Conservation (phyloP, 1,140 invertebrate genomes). For the Rhagoletis zephyria region DNA sequence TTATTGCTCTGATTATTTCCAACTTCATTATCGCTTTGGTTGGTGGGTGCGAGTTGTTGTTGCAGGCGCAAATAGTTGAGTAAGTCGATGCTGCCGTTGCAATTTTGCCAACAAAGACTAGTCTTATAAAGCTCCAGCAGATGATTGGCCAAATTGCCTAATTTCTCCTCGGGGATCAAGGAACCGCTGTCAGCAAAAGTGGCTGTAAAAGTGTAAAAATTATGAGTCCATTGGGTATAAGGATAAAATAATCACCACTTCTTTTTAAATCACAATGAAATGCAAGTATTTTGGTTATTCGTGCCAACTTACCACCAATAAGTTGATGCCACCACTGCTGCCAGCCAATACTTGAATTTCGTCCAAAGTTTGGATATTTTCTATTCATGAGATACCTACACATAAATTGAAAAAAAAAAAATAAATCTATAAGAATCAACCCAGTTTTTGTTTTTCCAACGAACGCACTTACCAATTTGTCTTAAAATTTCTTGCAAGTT, state of each 20-base stretch:
- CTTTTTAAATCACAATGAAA: neutral
- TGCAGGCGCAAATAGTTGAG: constrained; percentile 76
- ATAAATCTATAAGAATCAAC: neutral
- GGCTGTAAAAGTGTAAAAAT: constrained; percentile 55
- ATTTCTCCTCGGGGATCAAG: constrained; percentile 72
- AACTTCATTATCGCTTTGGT: constrained; percentile 25
- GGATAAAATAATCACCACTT: neutral
- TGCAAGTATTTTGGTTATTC: neutral
- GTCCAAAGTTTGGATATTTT: constrained; percentile 87
- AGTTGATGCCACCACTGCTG: constrained; percentile 85
- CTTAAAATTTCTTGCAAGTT: constrained; percentile 79
- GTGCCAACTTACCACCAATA: constrained; percentile 63
- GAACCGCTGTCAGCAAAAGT: constrained; percentile 70
- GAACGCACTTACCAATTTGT: constrained; percentile 74
- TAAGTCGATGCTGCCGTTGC: constrained; percentile 78
- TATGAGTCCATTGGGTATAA: neutral
- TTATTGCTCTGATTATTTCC: neutral
- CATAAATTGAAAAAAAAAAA: neutral
- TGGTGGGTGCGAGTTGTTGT: constrained; percentile 55
- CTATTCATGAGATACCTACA: constrained; percentile 75
- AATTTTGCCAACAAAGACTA: constrained; percentile 80
- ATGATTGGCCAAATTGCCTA: constrained; percentile 77
- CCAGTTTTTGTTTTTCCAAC: neutral
- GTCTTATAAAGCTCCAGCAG: constrained; percentile 81
- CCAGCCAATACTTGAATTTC: constrained; percentile 80